phyloP scores from a whole-genome alignment of 92 coral and sea anemone genomes.

The Phenganax stokvisi region DNA sequence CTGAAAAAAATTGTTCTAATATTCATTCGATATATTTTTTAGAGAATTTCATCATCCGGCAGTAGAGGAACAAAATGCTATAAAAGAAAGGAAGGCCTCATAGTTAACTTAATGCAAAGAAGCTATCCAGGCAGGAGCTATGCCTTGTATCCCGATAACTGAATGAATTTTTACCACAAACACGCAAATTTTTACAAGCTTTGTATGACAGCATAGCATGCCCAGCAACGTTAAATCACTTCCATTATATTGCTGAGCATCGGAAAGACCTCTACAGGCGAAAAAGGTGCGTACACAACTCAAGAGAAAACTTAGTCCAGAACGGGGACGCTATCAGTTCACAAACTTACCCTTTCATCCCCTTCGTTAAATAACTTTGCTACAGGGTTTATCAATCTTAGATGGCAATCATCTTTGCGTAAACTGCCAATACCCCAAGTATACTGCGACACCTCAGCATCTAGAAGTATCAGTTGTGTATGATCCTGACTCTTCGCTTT shows the following conservation, averaged over 20 bases:
- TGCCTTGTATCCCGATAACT: no score
- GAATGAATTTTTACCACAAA: background rate
- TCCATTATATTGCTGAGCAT: no score
- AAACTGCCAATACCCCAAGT: constrained; percentile 36
- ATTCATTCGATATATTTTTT: background rate
- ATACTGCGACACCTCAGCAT: constrained; percentile 61
- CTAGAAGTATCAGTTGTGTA: constrained; percentile 57
- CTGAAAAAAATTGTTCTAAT: background rate
- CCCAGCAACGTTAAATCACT: no score
- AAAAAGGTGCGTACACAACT: no score
- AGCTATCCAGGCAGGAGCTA: background rate
- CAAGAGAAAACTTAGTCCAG: no score
- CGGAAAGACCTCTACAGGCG: no score
- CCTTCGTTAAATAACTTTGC: constrained; percentile 57
- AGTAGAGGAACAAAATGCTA: constrained; percentile 23
- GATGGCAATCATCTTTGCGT: constrained; percentile 26
- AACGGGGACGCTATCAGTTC: no score
- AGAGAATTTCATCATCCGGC: background rate
- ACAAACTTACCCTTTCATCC: constrained; percentile 58
- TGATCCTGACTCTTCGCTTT: constrained; percentile 12
- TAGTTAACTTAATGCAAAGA: background rate
- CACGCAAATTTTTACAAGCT: no score
- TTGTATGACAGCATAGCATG: no score
- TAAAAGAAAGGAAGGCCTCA: background rate
- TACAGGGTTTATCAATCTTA: constrained; percentile 54